Evolutionary conservation across 2,888 invertebrate genomes (phyloP).

Genomic region (Eurytoma californica): DNA sequence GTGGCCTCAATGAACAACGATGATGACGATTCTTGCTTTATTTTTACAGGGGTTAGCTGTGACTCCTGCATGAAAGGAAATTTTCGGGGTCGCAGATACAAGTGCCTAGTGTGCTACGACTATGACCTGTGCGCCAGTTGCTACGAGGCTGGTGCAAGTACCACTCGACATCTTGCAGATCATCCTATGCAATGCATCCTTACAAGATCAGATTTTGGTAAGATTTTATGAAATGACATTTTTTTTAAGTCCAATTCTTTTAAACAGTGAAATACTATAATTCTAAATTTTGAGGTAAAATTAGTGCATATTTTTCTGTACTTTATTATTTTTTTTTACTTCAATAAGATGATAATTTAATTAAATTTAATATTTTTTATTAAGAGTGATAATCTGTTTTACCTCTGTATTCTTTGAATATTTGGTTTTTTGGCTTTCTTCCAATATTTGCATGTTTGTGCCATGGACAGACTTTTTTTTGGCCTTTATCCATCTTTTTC

Average conservation of each 20-base stretch:
- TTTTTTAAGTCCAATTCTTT: neutral
- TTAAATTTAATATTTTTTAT: too few relatives aligned
- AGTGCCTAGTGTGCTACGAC: constrained; percentile 99
- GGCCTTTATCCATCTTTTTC: constrained; percentile 57
- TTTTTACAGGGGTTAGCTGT: constrained; percentile 93
- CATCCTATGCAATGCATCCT: constrained; percentile 99
- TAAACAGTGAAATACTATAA: neutral
- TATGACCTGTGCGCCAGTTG: constrained; percentile 98
- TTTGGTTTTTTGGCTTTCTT: constrained; percentile 53
- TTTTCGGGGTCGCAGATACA: constrained; percentile 97
- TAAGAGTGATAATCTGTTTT: constrained; percentile 25
- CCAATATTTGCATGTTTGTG: constrained; percentile 55
- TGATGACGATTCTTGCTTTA: constrained; percentile 20
- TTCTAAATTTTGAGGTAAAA: too few relatives aligned
- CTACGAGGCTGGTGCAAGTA: constrained; percentile 93
- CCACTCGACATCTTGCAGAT: constrained; percentile 94
- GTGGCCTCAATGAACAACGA: constrained; percentile 42
- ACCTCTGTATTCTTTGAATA: constrained; percentile 39
- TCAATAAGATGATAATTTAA: too few relatives aligned
- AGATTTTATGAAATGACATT: constrained; percentile 58
- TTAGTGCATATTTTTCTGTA: too few relatives aligned
- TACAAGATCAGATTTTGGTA: constrained; percentile 96
- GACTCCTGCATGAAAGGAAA: constrained; percentile 99
- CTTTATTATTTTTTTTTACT: too few relatives aligned
- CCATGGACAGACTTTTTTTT: constrained; percentile 55